Evolutionary conservation across 2,113 vertebrate species (phyloP), one percentile per base, ranked within the genome.

Genomic region (Proteles cristata): DNA sequence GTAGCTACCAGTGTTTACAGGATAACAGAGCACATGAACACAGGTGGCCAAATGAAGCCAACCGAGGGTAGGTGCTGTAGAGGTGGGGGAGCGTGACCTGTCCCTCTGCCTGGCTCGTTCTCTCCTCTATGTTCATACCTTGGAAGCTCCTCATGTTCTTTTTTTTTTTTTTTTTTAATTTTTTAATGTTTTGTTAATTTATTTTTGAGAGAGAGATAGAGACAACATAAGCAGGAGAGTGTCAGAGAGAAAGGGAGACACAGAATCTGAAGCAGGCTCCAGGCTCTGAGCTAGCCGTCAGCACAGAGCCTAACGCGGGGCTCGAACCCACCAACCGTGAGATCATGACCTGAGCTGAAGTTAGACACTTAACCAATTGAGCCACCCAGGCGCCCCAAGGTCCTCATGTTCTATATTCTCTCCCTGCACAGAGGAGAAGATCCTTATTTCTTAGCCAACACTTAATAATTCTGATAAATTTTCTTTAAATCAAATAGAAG

Each of bases 51-150:
- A 0, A 28, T 1, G 28, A 73, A 19, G 82, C 14, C 2, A 5
- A 9, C 1, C 39, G 23, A 0, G 2, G 9, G 15, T 23, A 2
- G 33, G n/a, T 16, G n/a, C 7, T 8, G 0, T 8, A 2, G 71
- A 45, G 6, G 23, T 45, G 7, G n/a, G 8, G 14, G 74, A 8
- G 25, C 28, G 23, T 61, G 5, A 58, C 66, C 63, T 11, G 45
- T 8, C 23, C 19, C 12, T 33, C 10, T 4, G 28, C 19, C 4
- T 1, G 25, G 31, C 31, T 11, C 35, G 1, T 14, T 31, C n/a
- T n/a, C 25, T 61, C 45, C 6, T 88, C 26, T 84, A 11, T 2
- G 1, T 21, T 73, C 12, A 1, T n/a, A 5, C 65, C 28, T 66
- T 15, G 73, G 21, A 58, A 31, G 16, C 39, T 39, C 39, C 39